Base-by-base conservation (phyloP, 2,113 vertebrate species). In the Anhinga rufa region DNA sequence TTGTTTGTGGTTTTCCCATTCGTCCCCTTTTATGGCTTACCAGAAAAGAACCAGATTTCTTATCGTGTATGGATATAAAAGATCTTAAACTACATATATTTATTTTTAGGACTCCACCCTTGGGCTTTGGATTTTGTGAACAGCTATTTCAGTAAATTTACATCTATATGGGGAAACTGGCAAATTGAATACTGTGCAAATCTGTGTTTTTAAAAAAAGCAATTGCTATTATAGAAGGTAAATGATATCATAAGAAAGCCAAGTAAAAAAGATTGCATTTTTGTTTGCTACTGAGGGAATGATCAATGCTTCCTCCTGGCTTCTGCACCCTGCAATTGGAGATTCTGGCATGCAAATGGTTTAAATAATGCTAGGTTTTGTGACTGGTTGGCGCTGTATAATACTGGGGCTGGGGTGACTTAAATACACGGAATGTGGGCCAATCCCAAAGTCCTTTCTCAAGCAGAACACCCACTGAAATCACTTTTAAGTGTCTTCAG, bases 201-300 rank as follows among this genome's bases (percentile, higher is more conserved):
- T 96, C 95, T 91, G 75, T 9, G 62, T 85, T 94, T 94, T 97
- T 93, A 97, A 96, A 97, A 96, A 98, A 97, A 97, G 97, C 95
- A 98, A 88, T 98, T 97, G 81, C 98, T 98, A 95, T 92, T 98
- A 98, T 97, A 97, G 97, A 97, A 97, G 96, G 97, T 91, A 97
- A 98, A 97, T 98, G 98, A 97, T 97, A 96, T 97, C 48, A 97
- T 93, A 96, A 96, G 95, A 95, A 91, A 96, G 79, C 94, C 94
- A 96, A 96, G 80, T 92, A 55, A 90, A 96, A 96, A 96, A 95
- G 82, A 85, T 96, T 95, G 78, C 95, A 86, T 96, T 97, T 97
- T 95, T 69, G 94, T 97, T 98, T 97, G 92, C 95, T 96, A 21
- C 94, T 95, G 81, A 97, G 94, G 95, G 93, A 97, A 91, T 96